phyloP scores from a whole-genome alignment of 2,113 vertebrate genomes.

The Neogobius melanostomus region DNA sequence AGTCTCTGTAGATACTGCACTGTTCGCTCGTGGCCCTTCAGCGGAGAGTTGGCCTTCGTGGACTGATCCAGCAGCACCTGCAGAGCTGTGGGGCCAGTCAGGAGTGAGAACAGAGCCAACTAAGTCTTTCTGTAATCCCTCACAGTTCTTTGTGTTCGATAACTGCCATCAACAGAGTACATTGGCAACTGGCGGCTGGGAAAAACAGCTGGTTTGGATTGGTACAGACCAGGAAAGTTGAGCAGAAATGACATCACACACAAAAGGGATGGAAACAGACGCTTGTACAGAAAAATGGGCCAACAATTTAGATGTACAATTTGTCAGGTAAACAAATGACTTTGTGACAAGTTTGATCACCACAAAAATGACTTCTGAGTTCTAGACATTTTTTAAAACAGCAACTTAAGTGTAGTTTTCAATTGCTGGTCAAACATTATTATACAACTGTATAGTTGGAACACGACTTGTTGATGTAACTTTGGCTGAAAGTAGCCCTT shows the following conservation, averaged over 20 bases:
- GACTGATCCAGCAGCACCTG: constrained; percentile 97
- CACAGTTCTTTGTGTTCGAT: constrained; percentile 12
- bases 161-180: constrained; percentile 13
- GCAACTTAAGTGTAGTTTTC: neutral
- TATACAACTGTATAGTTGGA: neutral
- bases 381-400: neutral
- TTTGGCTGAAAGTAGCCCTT: neutral
- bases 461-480: neutral
- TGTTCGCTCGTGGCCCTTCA: constrained; percentile 97
- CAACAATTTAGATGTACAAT: constrained; percentile 20
- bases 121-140: constrained; percentile 2
- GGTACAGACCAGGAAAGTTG: constrained; percentile 13
- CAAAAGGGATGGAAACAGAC: constrained; percentile 51
- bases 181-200: constrained; percentile 19
- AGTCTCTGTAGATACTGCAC: constrained; percentile 96
- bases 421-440: constrained; percentile 8
- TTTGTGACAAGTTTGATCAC: constrained; percentile 34
- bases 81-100: constrained; percentile 78
- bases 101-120: neutral
- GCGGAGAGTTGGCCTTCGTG: constrained; percentile 95
- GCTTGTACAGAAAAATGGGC: constrained; percentile 6
- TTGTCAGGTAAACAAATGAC: constrained; percentile 25
- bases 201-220: constrained; percentile 55
- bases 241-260: constrained; percentile 45
- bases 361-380: constrained; percentile 8